Percentiles rank a stretch among this genome's conserved stretches.
Conservation (phyloP, 2,888 invertebrate species). For the Ernsta delagoae region DNA sequence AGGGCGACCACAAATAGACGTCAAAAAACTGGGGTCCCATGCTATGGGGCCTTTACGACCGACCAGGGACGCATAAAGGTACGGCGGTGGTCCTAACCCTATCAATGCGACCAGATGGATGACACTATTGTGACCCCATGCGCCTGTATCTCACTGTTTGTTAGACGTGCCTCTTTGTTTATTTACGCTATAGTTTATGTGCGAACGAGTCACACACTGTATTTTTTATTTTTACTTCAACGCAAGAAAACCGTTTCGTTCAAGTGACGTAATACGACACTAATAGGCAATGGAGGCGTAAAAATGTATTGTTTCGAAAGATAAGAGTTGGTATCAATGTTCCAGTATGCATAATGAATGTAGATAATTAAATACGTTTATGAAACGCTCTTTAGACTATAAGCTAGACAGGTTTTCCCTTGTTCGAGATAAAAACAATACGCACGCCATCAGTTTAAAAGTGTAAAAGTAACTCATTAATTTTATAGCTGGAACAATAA, state of each 20-base stretch:
- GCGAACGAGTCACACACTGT: slow-evolving; percentile 53
- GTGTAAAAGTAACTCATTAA: slow-evolving; percentile 20
- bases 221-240: slow-evolving; percentile 14
- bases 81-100: slow-evolving; percentile 82
- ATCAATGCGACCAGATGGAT: slow-evolving; percentile 83
- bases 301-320: slow-evolving; percentile 7
- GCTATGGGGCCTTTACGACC: slow-evolving; percentile 75
- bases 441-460: slow-evolving; percentile 13
- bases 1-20: slow-evolving; percentile 82
- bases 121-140: slow-evolving; percentile 75
- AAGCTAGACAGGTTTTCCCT: slow-evolving; percentile 18
- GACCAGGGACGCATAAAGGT: slow-evolving; percentile 83
- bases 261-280: slow-evolving; percentile 25
- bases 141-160: slow-evolving; percentile 69
- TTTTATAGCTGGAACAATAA: slow-evolving; percentile 7
- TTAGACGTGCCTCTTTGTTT: slow-evolving; percentile 66
- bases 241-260: slow-evolving; percentile 12
- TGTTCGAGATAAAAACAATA: slow-evolving; percentile 24
- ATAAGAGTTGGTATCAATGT: slow-evolving; percentile 20
- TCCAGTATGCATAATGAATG: slow-evolving; percentile 20
- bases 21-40: slow-evolving; percentile 80
- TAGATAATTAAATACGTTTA: slow-evolving; percentile 8
- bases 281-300: slow-evolving; percentile 10
- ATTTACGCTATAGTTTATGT: slow-evolving; percentile 82
- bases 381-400: slow-evolving; percentile 9